These are phyloP conservation scores for Sebastes trivittatus DNA, from an alignment of 2,797 vertebrate species.

Conservation along the genomic window DNA sequence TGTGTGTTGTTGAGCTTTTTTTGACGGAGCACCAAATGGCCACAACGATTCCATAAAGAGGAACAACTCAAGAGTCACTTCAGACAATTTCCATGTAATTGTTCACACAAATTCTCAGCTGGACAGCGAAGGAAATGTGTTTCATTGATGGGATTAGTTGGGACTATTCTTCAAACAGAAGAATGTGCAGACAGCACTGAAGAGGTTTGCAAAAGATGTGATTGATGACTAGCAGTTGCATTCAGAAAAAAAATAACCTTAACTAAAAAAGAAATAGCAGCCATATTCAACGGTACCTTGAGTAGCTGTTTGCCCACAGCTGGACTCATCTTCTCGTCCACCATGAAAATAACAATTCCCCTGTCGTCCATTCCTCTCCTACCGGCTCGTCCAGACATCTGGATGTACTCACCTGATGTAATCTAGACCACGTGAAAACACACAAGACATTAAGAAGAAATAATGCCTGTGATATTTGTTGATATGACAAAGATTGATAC, in stretches of 20 bases:
- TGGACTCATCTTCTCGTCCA: constrained; percentile 98
- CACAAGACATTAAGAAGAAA: not conserved
- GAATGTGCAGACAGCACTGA: not conserved
- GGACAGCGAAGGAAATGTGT: not conserved
- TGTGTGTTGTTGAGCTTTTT: constrained; percentile 19
- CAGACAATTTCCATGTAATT: constrained; percentile 3
- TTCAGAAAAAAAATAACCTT: not conserved
- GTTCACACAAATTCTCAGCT: not conserved
- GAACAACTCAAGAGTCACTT: constrained; percentile 11
- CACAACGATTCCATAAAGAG: not conserved
- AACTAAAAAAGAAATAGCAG: not conserved
- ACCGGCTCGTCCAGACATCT: constrained; percentile 98
- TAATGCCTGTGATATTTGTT: not conserved
- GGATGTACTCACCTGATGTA: constrained; percentile 98
- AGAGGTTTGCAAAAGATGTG: not conserved
- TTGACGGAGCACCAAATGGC: constrained; percentile 15
- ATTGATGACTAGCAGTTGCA: not conserved
- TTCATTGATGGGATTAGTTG: not conserved
- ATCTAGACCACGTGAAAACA: constrained; percentile 82
- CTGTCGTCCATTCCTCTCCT: constrained; percentile 98
- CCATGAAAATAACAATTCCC: constrained; percentile 98
- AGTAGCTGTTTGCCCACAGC: constrained; percentile 95
- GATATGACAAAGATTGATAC: not conserved
- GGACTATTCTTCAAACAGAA: not conserved
- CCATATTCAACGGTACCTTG: constrained; percentile 84